Base-by-base conservation (phyloP, 2,888 invertebrate species). In the Ariolimax columbianus region DNA sequence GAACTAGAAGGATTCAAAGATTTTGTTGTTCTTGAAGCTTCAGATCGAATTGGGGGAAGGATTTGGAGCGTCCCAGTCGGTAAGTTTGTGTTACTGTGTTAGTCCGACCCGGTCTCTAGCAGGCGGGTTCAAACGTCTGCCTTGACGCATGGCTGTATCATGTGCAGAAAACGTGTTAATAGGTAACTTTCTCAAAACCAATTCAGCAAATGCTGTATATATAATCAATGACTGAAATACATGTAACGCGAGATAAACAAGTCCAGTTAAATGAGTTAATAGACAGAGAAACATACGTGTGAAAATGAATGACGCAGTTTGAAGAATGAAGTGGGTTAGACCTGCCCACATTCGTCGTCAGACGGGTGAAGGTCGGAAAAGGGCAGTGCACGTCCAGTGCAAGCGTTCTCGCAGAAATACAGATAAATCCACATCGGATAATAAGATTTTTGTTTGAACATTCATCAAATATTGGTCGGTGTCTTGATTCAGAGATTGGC, bases 1-100 rank as follows among this genome's bases (percentile, higher is more conserved):
- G 86, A 88, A 26, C 90, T 88, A 77, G 89, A 91, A 82, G 93
- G 93, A 77, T 92, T 92, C 84, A 91, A 87, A 40, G 92, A 93
- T 88, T 91, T 93, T 87, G 90, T 91, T 83, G 91, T 94, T 85
- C 87, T 93, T 33, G 94, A 94, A 88, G 92, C 93, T 17, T 89
- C 92, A n/a, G 89, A 91, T 83, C 88, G 93, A 77, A 91, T 91
- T 23, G 94, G 94, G 59, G 94, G 94, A 43, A 89, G 94, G 87
- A 93, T 94, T 72, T 92, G 92, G 91, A 93, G 92, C 36, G 87
- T 92, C n/a, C 89, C 91, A 82, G 88, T 93, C n/a, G 92, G 92
- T 92, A 89, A 89, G 90, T 89, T 59, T 55, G n/a, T 66, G 72
- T 17, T 68, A 55, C 14, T 23, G 30, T 68, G 3, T 38, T 55